phyloP scores from a whole-genome alignment of 2,888 invertebrate species.

The Ptilodon capucinus region DNA sequence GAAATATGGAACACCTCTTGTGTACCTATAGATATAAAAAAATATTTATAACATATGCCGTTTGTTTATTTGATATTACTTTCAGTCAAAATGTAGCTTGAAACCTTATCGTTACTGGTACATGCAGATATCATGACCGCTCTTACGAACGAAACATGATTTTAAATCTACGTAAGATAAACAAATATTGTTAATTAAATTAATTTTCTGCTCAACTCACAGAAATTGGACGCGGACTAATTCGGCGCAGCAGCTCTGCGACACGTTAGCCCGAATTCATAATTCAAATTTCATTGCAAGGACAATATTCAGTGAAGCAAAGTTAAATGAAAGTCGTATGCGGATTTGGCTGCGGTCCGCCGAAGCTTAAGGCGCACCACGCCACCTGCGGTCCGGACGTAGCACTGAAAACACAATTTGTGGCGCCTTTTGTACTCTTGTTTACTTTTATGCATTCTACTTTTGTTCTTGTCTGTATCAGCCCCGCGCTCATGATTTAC shows the following conservation, averaged over 20 bases:
- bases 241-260: slow-evolving; percentile 22
- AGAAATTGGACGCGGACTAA: slow-evolving; percentile 21
- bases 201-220: not conserved
- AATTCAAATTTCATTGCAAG: slow-evolving; percentile 65
- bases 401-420: slow-evolving; percentile 74
- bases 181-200: not conserved
- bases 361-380: slow-evolving; percentile 61
- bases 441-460: slow-evolving; percentile 70
- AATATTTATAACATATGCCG: too few species aligned
- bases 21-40: too few species aligned
- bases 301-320: slow-evolving; percentile 71
- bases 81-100: too few species aligned
- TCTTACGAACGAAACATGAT: too few species aligned
- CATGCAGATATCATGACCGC: too few species aligned
- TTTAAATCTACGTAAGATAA: not conserved
- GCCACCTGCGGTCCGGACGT: slow-evolving; percentile 65
- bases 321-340: slow-evolving; percentile 79
- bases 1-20: too few species aligned
- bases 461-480: slow-evolving; percentile 39
- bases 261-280: slow-evolving; percentile 29
- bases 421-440: slow-evolving; percentile 66
- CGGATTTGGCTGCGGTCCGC: slow-evolving; percentile 68
- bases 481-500: not conserved
- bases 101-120: too few species aligned
- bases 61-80: too few species aligned